Base-by-base conservation (phyloP, 2,797 vertebrate genomes). In the Rhinichthys osculus region DNA sequence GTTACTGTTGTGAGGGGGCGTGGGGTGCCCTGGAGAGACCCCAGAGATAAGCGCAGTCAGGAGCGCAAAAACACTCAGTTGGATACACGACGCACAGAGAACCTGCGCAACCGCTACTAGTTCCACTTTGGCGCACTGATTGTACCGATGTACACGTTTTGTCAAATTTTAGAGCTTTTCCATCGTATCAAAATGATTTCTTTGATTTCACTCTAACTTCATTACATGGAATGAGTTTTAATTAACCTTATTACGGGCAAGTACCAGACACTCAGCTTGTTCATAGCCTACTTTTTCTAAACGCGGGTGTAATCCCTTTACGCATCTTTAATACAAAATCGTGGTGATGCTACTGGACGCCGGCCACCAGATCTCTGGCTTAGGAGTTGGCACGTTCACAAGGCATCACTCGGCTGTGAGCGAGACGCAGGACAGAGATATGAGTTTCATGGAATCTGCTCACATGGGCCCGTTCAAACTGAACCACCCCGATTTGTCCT, bases 401-500 rank as follows among this genome's bases (percentile, higher is more conserved):
- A 94, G 96, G 89, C 96, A 96, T 88, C 96, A 96, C 70, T 94
- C 92, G 0, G 90, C 92, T 42, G 69, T 82, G 27, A 94, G 93
- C 21, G 96, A 96, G 89, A 95, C 96, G 93, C 96, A 96, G 87
- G 96, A 97, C 86, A 92, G 96, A 52, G 96, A 97, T 87, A 92
- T 95, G 91, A 95, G 94, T 91, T 97, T 97, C 90, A 96, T 96
- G 89, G 96, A 97, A 90, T 94, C 95, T 27, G 94, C 95, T 30
- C 96, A 97, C 92, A 96, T 97, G 96, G 96, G 96, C 38, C 95
- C 96, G 77, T 97, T 97, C 93, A 97, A 97, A 91, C 93, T 96
- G 83, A 96, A 71, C 82, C 90, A 96, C 91, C 95, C 96, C 87
- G 96, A 97, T 85, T 92, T 96, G 88, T 96, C 96, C 27, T 94